Conservation (phyloP, 1,140 invertebrate genomes). For the Fopius arisanus region DNA sequence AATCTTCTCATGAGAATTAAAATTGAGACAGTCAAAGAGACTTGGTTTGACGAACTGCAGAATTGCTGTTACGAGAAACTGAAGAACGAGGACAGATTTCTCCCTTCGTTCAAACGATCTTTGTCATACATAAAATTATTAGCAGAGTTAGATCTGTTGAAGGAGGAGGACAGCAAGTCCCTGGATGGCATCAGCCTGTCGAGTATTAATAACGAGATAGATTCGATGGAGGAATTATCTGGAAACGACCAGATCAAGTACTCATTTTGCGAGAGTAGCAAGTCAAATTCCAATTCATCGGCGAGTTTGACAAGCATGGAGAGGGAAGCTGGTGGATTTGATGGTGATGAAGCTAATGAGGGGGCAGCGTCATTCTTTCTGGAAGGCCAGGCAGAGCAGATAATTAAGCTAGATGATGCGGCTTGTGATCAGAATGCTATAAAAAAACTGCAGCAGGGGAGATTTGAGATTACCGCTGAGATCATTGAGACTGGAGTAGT, state of each 20-base stretch:
- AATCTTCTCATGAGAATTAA: constrained; percentile 73
- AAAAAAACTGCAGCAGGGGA: constrained; percentile 68
- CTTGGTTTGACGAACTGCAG: constrained; percentile 89
- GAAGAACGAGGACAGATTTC: constrained; percentile 71
- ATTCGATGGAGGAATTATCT: constrained; percentile 48
- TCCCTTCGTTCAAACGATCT: constrained; percentile 76
- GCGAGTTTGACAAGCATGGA: constrained; percentile 40
- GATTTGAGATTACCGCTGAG: constrained; percentile 70
- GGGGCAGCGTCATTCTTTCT: constrained; percentile 45
- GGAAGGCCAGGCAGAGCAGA: constrained; percentile 47
- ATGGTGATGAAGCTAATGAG: constrained; percentile 42
- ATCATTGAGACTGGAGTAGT: constrained; percentile 81
- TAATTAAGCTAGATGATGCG: constrained; percentile 49
- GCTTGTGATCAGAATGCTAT: constrained; percentile 56
- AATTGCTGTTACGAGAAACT: constrained; percentile 74
- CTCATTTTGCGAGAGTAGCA: constrained; percentile 33
- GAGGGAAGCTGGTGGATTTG: constrained; percentile 39
- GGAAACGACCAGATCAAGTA: constrained; percentile 23
- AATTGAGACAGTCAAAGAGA: constrained; percentile 71
- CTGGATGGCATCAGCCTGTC: constrained; percentile 64
- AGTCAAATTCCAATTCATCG: constrained; percentile 43
- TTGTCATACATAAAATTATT: constrained; percentile 77
- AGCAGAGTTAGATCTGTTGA: constrained; percentile 78
- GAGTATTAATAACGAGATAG: constrained; percentile 57
- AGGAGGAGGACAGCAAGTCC: constrained; percentile 69